These are phyloP conservation scores for Drosophila testacea DNA, from an alignment of 2,888 invertebrate species.

Conservation along the genomic window DNA sequence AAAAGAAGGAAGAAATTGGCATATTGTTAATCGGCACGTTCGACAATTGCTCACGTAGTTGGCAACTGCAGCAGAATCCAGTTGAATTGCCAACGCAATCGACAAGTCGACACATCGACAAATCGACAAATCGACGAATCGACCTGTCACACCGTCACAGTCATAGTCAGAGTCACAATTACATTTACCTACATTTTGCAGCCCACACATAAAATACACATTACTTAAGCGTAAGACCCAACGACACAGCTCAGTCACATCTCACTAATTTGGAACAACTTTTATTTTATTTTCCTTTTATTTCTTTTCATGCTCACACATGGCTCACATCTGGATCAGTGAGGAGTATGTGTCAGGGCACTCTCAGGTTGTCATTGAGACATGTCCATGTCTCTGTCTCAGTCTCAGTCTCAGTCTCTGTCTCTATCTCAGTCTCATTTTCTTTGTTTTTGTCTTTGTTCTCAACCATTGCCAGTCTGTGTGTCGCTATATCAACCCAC, in stretches of 20 bases:
- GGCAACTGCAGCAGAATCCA: slow-evolving; percentile 60
- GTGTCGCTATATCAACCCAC: slow-evolving; percentile 65
- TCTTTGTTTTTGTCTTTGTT: slow-evolving; percentile 24
- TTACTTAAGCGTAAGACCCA: slow-evolving; percentile 77
- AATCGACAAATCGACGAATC: slow-evolving; percentile 35
- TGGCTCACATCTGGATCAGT: slow-evolving; percentile 35
- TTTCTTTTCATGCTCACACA: slow-evolving; percentile 45
- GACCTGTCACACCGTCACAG: slow-evolving; percentile 45
- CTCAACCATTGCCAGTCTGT: slow-evolving; percentile 55
- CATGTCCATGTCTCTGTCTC: slow-evolving; percentile 64
- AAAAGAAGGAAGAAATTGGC: slow-evolving; percentile 50
- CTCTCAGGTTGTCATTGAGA: slow-evolving; percentile 78
- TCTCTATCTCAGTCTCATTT: slow-evolving; percentile 4
- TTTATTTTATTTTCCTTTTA: slow-evolving; percentile 52
- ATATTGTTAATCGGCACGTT: slow-evolving; percentile 76
- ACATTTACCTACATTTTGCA: slow-evolving; percentile 69
- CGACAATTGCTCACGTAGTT: slow-evolving; percentile 76
- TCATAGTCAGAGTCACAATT: slow-evolving; percentile 29
- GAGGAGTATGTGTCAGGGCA: slow-evolving; percentile 61
- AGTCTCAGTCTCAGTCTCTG: slow-evolving; percentile 38
- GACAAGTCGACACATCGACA: slow-evolving; percentile 47
- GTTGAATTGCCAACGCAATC: slow-evolving; percentile 68
- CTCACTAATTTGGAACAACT: slow-evolving; percentile 80
- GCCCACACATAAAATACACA: slow-evolving; percentile 80
- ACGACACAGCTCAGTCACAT: slow-evolving; percentile 74